Evolutionary conservation across 2,797 vertebrate genomes (phyloP), one percentile per base, ranked within the genome.

Genomic region (Aplochiton taeniatus): DNA sequence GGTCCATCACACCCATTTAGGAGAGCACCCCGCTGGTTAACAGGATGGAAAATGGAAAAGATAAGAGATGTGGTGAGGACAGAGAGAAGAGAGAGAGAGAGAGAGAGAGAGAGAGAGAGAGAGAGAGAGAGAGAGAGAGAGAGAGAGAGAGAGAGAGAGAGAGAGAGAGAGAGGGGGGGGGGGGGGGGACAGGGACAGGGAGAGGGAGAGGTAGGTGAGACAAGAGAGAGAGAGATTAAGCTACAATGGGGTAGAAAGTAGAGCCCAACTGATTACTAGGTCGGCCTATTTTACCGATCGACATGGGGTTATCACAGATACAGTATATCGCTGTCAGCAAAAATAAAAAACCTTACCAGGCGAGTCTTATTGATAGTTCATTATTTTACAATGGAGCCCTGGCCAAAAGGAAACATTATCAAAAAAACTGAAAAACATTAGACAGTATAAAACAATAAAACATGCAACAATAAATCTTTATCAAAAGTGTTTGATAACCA

Each of bases 1-100:
- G 52, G 70, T 74, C 64, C 66, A 75, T 45, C 18, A 8, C 48
- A 69, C 76, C 73, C 12, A 11, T 18, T 58, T n/a, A 4, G 11
- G 56, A 17, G 42, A 18, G 41, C 31, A 31, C 31, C 31, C 31
- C 31, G 31, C 31, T 31, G 31, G 31, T 31, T 31, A 31, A 56
- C 8, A 60, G 11, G 18, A 51, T 17, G 48, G 47, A 19, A 17
- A 45, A 44, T 20, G 11, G 55, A 4, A 16, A 5, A 55, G 17
- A n/a, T n/a, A n/a, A 55, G 42, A 56, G 12, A 47, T 7, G 8
- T 59, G 10, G n/a, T 43, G 41, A 16, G 13, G 19, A 41, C 58
- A 57, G 65, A 65, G 60, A 61, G 19, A 61, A 73, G 47, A 69
- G 14, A 57, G 42, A 61, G 16, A 11, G 61, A 43, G 18, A 48